phyloP scores from a whole-genome alignment of 2,113 vertebrate genomes.

The Calyptommatus sinebrachiatus region DNA sequence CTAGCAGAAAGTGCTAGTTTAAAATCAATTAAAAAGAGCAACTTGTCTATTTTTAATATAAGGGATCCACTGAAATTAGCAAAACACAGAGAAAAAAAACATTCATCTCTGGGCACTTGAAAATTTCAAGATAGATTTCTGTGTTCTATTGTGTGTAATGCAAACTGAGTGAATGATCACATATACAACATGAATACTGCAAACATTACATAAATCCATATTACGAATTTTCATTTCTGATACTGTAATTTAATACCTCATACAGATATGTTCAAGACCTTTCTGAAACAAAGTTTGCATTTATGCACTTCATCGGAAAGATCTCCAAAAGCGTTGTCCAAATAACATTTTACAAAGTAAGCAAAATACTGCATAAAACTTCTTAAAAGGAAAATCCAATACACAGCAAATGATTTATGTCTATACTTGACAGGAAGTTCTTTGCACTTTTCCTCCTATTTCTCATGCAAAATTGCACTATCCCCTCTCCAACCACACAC shows the following conservation, averaged over 20 bases:
- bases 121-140: slow-evolving; percentile 24
- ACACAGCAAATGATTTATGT: slow-evolving; percentile 56
- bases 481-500: slow-evolving; percentile 51
- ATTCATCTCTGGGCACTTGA: slow-evolving; percentile 19
- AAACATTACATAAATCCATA: slow-evolving; percentile 29
- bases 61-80: slow-evolving; percentile 6
- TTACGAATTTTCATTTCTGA: slow-evolving; percentile 36
- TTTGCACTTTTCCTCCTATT: slow-evolving; percentile 41
- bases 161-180: slow-evolving; percentile 37
- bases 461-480: slow-evolving; percentile 66
- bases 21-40: neutral
- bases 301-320: slow-evolving; percentile 63
- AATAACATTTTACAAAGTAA: slow-evolving; percentile 53
- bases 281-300: slow-evolving; percentile 53
- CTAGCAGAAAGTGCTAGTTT: neutral
- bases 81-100: neutral
- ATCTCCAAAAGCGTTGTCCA: slow-evolving; percentile 15
- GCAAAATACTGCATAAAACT: slow-evolving; percentile 62
- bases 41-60: neutral
- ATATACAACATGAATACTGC: slow-evolving; percentile 38
- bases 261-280: slow-evolving; percentile 36
- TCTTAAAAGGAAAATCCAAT: slow-evolving; percentile 63
- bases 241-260: slow-evolving; percentile 44
- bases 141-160: slow-evolving; percentile 50
- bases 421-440: slow-evolving; percentile 66